A percentile compares a stretch with the other conserved stretches of the same genome.
These are phyloP conservation scores for Scaptodrosophila latifasciaeformis DNA, from an alignment of 2,888 invertebrate genomes.

Conservation along the genomic window DNA sequence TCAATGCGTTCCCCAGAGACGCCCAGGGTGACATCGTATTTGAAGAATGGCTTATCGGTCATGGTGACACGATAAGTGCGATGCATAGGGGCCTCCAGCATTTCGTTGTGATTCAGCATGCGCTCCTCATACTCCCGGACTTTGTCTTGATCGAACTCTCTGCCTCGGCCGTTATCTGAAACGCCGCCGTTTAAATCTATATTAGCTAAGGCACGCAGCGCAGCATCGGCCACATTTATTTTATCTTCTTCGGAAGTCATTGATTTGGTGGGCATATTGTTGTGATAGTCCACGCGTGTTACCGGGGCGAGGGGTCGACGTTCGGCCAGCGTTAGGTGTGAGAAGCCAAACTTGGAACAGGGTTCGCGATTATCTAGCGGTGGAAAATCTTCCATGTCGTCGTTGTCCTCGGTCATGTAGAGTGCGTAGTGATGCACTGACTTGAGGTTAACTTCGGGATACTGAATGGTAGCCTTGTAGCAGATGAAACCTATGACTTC, in stretches of 20 bases:
- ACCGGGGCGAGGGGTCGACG: slow-evolving; percentile 74
- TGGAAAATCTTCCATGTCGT: slow-evolving; percentile 90
- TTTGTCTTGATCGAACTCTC: slow-evolving; percentile 30
- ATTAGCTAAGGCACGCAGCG: slow-evolving; percentile 53
- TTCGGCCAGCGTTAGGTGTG: slow-evolving; percentile 90
- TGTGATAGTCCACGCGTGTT: slow-evolving; percentile 68
- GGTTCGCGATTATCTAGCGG: slow-evolving; percentile 91
- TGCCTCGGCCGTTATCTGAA: slow-evolving; percentile 33
- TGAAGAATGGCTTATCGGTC: slow-evolving; percentile 86
- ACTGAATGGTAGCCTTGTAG: slow-evolving; percentile 84
- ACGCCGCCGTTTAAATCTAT: slow-evolving; percentile 52
- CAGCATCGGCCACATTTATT: slow-evolving; percentile 65
- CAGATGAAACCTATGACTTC: slow-evolving; percentile 95
- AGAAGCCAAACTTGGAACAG: slow-evolving; percentile 94
- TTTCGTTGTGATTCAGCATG: slow-evolving; percentile 84
- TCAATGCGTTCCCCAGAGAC: slow-evolving; percentile 94
- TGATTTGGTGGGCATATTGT: slow-evolving; percentile 65
- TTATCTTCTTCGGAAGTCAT: slow-evolving; percentile 76
- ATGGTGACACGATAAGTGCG: slow-evolving; percentile 87
- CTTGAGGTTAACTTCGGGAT: slow-evolving; percentile 80
- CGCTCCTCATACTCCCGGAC: slow-evolving; percentile 78
- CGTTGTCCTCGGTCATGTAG: slow-evolving; percentile 96
- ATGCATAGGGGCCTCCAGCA: slow-evolving; percentile 91
- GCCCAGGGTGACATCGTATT: slow-evolving; percentile 89
- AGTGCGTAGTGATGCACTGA: slow-evolving; percentile 86